Base-by-base conservation (phyloP, 2,797 vertebrate species). In the Rhinogobio ventralis region DNA sequence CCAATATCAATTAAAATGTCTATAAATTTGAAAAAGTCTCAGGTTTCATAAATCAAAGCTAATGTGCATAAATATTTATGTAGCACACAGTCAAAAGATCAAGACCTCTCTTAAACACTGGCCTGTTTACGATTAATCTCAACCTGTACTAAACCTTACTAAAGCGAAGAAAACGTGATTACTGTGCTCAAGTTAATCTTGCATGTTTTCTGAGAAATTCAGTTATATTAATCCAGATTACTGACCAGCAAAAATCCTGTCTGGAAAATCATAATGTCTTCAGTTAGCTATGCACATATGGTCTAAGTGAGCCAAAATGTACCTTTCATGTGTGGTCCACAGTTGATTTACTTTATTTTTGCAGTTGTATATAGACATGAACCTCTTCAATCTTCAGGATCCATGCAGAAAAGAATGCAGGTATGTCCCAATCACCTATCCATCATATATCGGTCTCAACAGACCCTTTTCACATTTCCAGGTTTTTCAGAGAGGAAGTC, bases 371-470 rank as follows among this genome's bases (percentile, higher is more conserved):
- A 30, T 28, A 67, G 13, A 39, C 8, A 64, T 25, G 20, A 51
- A 19, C 60, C 20, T 67, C 23, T 55, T 45, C 10, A 57, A 55
- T 53, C 14, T 67, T 14, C n/a, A 62, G 19, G 17, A 7, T 66
- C 57, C 15, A 1, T 20, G 45, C 30, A 68, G 25, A 30, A 73
- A 46, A 74, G 10, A 62, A 76, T 42, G 25, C 28, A 64, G 15
- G 45, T 45, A 80, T 79, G 71, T 55, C 66, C 15, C 49, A 55
- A 88, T 87, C 91, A 88, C 88, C 88, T 91, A 93, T 94, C 91
- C 91, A 94, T 95, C 94, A 93, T 87, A 92, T 85, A 84, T 83
- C 86, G 87, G 90, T 94, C 92, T 93, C 90, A 83, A 42, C n/a
- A n/a, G n/a, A n/a, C n/a, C n/a, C n/a, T n/a, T n/a, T n/a, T n/a